Percentiles rank a stretch among this genome's conserved stretches.
phyloP scores from a whole-genome alignment of 2,888 invertebrate genomes.

The Cremastobaeus sp. region DNA sequence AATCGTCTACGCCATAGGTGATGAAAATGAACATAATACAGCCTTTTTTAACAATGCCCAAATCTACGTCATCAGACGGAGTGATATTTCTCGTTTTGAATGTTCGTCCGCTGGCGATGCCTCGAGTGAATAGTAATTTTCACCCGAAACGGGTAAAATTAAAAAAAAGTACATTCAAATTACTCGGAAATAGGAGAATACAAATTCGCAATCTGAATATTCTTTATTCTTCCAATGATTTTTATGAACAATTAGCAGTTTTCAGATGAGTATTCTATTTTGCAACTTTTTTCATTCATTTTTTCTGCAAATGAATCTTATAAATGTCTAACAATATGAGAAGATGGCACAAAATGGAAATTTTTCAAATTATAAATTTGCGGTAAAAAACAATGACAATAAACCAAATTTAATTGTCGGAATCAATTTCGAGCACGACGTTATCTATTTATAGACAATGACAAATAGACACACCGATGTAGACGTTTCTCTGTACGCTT shows the following conservation, averaged over 20 bases:
- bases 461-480: too few species aligned
- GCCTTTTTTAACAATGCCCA: constrained; percentile 65
- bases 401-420: neutral
- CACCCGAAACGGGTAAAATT: constrained; percentile 53
- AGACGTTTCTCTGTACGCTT: too few species aligned
- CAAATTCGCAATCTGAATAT: constrained; percentile 22
- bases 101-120: constrained; percentile 58
- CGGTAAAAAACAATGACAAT: too few species aligned
- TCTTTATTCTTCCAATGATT: too few species aligned
- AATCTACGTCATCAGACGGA: constrained; percentile 47
- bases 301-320: too few species aligned
- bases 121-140: constrained; percentile 66
- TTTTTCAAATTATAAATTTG: too few species aligned
- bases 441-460: constrained; percentile 18
- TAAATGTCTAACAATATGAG: too few species aligned
- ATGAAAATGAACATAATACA: constrained; percentile 44
- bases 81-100: constrained; percentile 64
- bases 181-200: constrained; percentile 40
- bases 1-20: constrained; percentile 20
- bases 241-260: too few species aligned
- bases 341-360: too few species aligned
- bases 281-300: too few species aligned
- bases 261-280: too few species aligned
- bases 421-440: neutral
- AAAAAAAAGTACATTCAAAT: constrained; percentile 42